Conservation (phyloP, 2,797 vertebrate species). For the Poeciliopsis infans region DNA sequence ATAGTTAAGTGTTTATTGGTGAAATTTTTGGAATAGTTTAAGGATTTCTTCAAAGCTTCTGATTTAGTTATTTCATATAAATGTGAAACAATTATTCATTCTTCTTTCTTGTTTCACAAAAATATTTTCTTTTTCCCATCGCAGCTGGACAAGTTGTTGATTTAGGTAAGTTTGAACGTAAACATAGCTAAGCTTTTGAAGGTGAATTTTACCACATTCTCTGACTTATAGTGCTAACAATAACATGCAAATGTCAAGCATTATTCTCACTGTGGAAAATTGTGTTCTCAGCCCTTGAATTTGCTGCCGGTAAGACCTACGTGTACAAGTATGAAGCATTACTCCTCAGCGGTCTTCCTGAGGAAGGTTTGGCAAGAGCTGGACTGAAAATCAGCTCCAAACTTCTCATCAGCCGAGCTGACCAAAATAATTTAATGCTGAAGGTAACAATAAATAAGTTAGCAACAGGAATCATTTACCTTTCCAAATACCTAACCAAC, state of each 20-base stretch:
- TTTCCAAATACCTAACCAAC: neutral
- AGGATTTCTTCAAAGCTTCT: neutral
- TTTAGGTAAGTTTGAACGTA: conserved; percentile 65
- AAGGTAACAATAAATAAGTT: conserved; percentile 73
- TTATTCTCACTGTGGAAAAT: neutral
- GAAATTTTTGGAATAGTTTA: neutral
- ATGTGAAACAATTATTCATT: neutral
- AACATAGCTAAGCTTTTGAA: neutral
- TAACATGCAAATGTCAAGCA: neutral
- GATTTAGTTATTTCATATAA: neutral
- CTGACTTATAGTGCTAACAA: neutral
- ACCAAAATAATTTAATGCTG: conserved; percentile 74
- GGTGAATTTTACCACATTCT: neutral
- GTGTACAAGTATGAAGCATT: conserved; percentile 80
- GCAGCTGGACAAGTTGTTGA: conserved; percentile 59
- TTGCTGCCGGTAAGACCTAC: conserved; percentile 72
- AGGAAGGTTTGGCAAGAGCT: conserved; percentile 79
- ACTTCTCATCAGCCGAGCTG: conserved; percentile 77
- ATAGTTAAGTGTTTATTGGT: neutral
- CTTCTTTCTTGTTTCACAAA: neutral
- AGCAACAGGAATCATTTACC: neutral
- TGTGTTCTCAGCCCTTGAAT: conserved; percentile 71
- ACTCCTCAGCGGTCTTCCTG: conserved; percentile 76
- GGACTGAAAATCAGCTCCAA: conserved; percentile 83
- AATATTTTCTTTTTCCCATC: conserved; percentile 21